Conservation (phyloP, 2,797 vertebrate species). For the Tokudaia tokunoshimensis region DNA sequence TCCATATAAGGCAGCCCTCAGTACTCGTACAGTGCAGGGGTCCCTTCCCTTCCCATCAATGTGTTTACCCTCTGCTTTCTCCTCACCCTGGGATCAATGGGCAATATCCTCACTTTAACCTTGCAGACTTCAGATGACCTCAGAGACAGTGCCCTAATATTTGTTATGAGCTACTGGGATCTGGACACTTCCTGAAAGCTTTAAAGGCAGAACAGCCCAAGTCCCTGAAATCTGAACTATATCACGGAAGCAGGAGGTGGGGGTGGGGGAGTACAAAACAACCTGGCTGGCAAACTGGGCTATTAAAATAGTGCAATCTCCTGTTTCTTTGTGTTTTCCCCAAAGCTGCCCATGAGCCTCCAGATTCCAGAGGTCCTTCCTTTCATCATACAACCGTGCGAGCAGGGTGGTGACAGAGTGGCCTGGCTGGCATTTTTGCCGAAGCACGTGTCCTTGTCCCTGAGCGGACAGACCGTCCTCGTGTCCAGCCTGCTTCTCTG, state of each 20-base stretch:
- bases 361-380: background rate
- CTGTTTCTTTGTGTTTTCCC: background rate
- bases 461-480: background rate
- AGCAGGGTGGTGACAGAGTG: background rate
- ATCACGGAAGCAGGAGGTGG: background rate
- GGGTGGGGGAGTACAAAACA: background rate
- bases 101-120: background rate
- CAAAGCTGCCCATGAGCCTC: background rate
- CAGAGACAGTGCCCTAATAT: background rate
- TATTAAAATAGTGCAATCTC: background rate
- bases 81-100: background rate
- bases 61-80: background rate
- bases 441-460: background rate
- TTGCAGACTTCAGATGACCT: background rate
- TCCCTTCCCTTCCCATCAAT: background rate
- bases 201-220: background rate
- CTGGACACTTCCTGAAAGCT: background rate
- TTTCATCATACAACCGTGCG: background rate
- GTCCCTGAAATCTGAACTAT: background rate
- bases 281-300: background rate
- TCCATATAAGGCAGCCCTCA: no score
- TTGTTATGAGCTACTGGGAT: background rate
- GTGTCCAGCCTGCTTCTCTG: background rate
- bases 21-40: no score
- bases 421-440: background rate